Evolutionary conservation across 2,888 invertebrate species (phyloP), one percentile per base, ranked within the genome.

Genomic region (Leucania comma): DNA sequence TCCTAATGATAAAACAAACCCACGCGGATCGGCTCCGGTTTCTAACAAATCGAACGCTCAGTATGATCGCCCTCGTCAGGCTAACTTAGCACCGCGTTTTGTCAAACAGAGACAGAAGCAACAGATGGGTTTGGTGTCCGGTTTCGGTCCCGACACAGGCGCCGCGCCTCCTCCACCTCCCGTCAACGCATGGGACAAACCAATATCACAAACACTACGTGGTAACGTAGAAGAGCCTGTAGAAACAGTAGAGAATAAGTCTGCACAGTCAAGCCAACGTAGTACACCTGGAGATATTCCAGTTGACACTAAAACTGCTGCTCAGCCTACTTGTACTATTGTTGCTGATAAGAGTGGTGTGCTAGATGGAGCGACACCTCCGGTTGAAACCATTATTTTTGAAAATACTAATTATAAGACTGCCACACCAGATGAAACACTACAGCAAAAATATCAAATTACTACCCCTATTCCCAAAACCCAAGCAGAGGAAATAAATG

Each of bases 391-490:
- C 0, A 98, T 99, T 65, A 98, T 99, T 80, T 98, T 99, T 90
- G 98, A 99, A 90, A 99, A 99, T 90, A 98, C 98, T 2, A 98
- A 98, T 91, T 98, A 98, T 90, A 98, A 98, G 90, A 97, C 97
- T 80, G 97, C 97, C 69, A 97, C 97, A 24, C 97, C 97, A 24
- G 97, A 97, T 68, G 96, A 96, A 72, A 96, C 96, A 42, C 96
- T 97, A 74, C 97, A 97, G 90, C 96, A 97, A 60, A 97, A 97
- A 90, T 97, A 97, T 91, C 96, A 94, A 84, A 93, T 95, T 4
- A 89, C 89, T 81, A 87, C 92, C n/a, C 90, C 87, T 68, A 88
- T 93, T 81, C 90, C 93, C 17, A 96, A 96, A 82, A 94, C 96
- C 68, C 95, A 92, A 81, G 88, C 93, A 14, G 93, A 96, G 29